Percentiles rank a stretch among this genome's conserved stretches.
These are phyloP conservation scores for Tragulus kanchil DNA, from an alignment of 2,113 vertebrate species.

Conservation along the genomic window DNA sequence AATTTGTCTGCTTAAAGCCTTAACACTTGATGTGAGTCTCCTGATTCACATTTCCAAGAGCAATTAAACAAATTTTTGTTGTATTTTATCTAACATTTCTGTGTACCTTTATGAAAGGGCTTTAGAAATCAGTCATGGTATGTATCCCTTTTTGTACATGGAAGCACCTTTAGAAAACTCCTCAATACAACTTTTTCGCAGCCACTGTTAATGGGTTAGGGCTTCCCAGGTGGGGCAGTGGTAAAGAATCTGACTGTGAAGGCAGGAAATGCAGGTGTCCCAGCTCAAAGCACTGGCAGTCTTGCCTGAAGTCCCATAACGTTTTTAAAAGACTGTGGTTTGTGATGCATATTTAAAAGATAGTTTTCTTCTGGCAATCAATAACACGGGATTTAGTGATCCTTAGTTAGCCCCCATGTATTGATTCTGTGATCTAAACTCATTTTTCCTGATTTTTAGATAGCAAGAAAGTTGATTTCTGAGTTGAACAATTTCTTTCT, in stretches of 20 bases:
- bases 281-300: too few relatives aligned
- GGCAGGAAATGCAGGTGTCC: neutral
- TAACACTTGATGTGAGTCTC: neutral
- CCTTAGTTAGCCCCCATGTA: slow-evolving; percentile 82
- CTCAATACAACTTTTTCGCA: neutral
- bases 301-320: too few relatives aligned
- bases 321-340: slow-evolving; percentile 74
- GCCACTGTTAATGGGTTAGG: neutral
- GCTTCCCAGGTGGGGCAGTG: neutral
- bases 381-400: slow-evolving; percentile 85
- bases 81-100: neutral
- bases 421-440: slow-evolving; percentile 84
- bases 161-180: neutral
- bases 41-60: neutral
- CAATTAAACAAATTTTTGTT: neutral
- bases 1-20: neutral
- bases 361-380: slow-evolving; percentile 76
- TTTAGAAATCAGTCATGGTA: neutral
- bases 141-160: neutral
- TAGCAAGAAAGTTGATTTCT: slow-evolving; percentile 57
- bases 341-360: slow-evolving; percentile 69
- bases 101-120: neutral
- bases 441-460: slow-evolving; percentile 84
- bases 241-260: neutral
- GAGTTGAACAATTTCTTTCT: slow-evolving; percentile 29